Evolutionary conservation across 2,797 vertebrate genomes (phyloP).

Genomic region (Todus mexicanus): DNA sequence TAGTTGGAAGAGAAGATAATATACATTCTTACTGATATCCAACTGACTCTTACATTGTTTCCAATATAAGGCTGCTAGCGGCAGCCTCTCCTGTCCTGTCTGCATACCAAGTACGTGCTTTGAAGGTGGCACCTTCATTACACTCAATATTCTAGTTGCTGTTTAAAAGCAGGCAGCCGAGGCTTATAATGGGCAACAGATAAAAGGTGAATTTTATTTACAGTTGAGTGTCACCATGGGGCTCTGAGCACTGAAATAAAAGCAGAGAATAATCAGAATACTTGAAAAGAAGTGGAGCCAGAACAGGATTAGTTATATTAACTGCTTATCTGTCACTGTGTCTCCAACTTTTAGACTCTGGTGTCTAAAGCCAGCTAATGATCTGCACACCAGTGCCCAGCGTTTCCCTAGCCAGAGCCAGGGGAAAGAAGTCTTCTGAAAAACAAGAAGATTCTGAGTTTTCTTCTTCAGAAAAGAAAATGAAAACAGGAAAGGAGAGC

Average conservation of each 20-base stretch:
- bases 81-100: slow-evolving; percentile 11
- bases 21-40: neutral
- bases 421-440: neutral
- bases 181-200: neutral
- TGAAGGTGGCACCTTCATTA: slow-evolving; percentile 5
- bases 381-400: neutral
- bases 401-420: neutral
- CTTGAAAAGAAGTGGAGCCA: neutral
- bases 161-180: neutral
- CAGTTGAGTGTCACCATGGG: neutral
- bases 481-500: neutral
- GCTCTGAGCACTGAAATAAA: neutral
- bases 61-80: neutral
- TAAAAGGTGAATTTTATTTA: slow-evolving; percentile 53
- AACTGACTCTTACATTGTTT: neutral
- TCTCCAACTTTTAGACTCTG: neutral
- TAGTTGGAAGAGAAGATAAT: slow-evolving; percentile 37
- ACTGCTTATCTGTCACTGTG: neutral
- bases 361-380: neutral
- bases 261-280: neutral
- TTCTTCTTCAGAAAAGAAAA: neutral
- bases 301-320: slow-evolving; percentile 3
- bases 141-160: neutral
- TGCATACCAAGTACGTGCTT: neutral
- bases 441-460: neutral